Evolutionary conservation across 2,113 vertebrate genomes (phyloP).

Genomic region (Dicerorhinus sumatrensis): DNA sequence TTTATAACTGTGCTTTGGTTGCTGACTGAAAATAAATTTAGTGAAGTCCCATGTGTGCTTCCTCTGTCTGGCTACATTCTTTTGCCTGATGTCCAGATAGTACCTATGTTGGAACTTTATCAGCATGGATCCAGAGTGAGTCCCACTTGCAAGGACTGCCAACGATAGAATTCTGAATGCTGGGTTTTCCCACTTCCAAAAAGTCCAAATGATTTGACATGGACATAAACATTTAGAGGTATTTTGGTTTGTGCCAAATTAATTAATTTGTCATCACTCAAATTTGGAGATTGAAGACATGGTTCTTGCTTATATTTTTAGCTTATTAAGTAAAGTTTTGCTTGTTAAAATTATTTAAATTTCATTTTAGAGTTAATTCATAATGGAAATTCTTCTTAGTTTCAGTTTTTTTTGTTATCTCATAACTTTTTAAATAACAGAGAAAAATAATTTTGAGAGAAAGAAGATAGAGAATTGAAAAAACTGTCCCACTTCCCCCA

Average conservation of each 20-base stretch:
- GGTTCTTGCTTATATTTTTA: neutral
- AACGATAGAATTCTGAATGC: neutral
- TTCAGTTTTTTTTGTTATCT: slow-evolving; percentile 22
- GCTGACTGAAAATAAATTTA: neutral
- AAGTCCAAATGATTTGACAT: neutral
- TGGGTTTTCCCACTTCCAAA: neutral
- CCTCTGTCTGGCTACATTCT: neutral
- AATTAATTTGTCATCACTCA: neutral
- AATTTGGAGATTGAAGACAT: neutral
- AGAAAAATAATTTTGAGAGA: neutral
- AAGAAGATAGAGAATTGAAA: slow-evolving; percentile 19
- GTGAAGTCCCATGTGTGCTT: neutral
- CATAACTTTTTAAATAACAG: neutral
- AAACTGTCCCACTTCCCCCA: neutral
- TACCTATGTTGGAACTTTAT: neutral
- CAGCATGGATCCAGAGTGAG: neutral
- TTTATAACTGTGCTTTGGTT: neutral
- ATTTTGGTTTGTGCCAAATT: neutral
- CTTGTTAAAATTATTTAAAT: neutral
- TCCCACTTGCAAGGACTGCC: neutral
- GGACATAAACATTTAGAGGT: neutral
- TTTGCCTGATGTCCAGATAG: neutral
- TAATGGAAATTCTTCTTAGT: neutral
- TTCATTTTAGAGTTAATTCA: slow-evolving; percentile 45
- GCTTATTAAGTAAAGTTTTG: slow-evolving; percentile 15